These are phyloP conservation scores for Himalopsyche japonica DNA, from an alignment of 2,888 invertebrate species.

Conservation along the genomic window DNA sequence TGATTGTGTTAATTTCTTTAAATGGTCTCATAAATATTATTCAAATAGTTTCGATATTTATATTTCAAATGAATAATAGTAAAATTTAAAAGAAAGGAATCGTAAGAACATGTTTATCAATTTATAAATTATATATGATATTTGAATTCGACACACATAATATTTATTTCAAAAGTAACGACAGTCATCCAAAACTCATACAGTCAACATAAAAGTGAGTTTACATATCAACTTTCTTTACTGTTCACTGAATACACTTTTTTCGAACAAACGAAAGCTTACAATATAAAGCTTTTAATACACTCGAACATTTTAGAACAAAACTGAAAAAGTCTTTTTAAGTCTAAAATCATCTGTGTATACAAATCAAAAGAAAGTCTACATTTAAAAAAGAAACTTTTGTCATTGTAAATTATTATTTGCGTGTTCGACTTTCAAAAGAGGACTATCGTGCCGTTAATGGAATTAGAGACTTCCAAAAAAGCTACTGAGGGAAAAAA, in stretches of 20 bases:
- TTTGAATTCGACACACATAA: no score
- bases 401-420: not conserved
- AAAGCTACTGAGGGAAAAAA: not conserved
- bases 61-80: no score
- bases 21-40: no score
- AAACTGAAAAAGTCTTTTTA: not conserved
- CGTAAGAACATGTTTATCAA: no score
- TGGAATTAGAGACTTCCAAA: conserved; percentile 6
- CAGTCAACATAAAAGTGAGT: not conserved
- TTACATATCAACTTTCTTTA: not conserved
- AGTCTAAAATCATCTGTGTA: not conserved
- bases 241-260: not conserved
- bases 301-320: not conserved
- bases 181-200: not conserved
- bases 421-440: not conserved
- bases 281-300: not conserved
- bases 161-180: no score
- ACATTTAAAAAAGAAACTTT: not conserved
- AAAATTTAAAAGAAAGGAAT: no score
- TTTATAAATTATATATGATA: no score
- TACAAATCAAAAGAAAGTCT: not conserved
- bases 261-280: not conserved
- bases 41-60: no score
- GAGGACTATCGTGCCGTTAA: not conserved
- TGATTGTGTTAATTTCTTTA: no score